Conservation (phyloP, 2,888 invertebrate genomes). For the Protonemura montana region DNA sequence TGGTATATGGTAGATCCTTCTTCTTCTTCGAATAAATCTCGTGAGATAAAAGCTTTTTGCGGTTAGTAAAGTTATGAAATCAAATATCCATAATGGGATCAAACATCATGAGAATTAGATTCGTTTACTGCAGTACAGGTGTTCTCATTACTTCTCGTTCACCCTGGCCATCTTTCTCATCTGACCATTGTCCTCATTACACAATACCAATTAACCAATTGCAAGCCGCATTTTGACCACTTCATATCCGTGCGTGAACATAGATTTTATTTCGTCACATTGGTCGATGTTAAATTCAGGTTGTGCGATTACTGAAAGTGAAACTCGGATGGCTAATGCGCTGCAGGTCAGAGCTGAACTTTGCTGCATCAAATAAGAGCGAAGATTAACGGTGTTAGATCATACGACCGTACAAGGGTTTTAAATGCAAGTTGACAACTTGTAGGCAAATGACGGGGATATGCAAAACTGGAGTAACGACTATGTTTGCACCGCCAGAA, state of each 20-base stretch:
- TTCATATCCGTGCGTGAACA: background rate
- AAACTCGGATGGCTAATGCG: background rate
- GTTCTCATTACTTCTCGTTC: background rate
- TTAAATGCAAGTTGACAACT: background rate
- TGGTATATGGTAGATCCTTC: background rate
- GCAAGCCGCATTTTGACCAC: background rate
- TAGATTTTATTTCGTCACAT: background rate
- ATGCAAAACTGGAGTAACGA: background rate
- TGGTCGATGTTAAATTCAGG: background rate
- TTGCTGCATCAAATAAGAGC: background rate
- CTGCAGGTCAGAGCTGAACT: background rate
- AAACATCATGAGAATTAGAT: background rate
- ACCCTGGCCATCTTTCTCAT: background rate
- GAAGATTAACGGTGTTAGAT: background rate
- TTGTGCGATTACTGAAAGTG: background rate
- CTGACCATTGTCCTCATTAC: background rate
- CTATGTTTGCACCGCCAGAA: too few relatives aligned
- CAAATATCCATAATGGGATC: background rate
- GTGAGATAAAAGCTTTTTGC: background rate
- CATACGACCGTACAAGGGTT: background rate
- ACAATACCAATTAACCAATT: background rate
- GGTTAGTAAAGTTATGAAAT: constrained; percentile 7
- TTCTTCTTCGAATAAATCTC: background rate
- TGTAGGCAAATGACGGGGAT: background rate
- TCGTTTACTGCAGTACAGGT: background rate